Percentiles rank a stretch among this genome's conserved stretches.
Evolutionary conservation across 2,113 vertebrate genomes (phyloP).

Genomic region (Hemicordylus capensis): DNA sequence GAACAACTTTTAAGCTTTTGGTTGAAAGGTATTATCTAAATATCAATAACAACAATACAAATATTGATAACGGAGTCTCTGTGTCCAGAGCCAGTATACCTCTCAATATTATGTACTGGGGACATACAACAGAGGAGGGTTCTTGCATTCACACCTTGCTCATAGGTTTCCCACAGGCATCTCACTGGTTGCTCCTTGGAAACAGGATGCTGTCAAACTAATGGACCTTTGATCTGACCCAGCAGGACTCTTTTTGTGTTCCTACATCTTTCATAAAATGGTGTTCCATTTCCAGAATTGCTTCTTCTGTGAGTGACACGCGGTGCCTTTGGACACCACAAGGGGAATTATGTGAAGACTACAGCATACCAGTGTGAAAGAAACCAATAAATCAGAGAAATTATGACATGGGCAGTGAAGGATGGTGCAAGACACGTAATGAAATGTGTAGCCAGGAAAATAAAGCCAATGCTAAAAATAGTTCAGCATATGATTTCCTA

Average conservation of each 20-base stretch:
- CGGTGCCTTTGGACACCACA: not conserved
- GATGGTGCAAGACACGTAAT: not conserved
- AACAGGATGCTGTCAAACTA: not conserved
- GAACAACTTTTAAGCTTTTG: too few relatives aligned
- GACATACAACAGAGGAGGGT: not conserved
- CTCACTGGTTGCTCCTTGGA: not conserved
- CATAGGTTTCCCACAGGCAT: constrained; percentile 6
- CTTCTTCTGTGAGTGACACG: not conserved
- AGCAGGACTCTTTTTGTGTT: not conserved
- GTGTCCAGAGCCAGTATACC: not conserved
- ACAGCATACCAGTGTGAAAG: not conserved
- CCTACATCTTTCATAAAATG: constrained; percentile 12
- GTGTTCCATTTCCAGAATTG: not conserved
- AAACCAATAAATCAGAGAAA: not conserved
- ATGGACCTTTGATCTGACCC: not conserved
- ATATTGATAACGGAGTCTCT: too few relatives aligned
- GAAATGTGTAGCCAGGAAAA: not conserved
- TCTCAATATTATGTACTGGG: not conserved
- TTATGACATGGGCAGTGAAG: not conserved
- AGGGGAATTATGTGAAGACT: not conserved
- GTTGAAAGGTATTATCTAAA: too few relatives aligned
- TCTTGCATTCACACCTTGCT: constrained; percentile 28
- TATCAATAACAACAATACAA: too few relatives aligned
- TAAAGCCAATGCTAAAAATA: fast-evolving
- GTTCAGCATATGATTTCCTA: not conserved